A percentile compares a stretch with the other conserved stretches of the same genome.
phyloP scores from a whole-genome alignment of 2,797 vertebrate genomes.

The Gobio occitaniae region DNA sequence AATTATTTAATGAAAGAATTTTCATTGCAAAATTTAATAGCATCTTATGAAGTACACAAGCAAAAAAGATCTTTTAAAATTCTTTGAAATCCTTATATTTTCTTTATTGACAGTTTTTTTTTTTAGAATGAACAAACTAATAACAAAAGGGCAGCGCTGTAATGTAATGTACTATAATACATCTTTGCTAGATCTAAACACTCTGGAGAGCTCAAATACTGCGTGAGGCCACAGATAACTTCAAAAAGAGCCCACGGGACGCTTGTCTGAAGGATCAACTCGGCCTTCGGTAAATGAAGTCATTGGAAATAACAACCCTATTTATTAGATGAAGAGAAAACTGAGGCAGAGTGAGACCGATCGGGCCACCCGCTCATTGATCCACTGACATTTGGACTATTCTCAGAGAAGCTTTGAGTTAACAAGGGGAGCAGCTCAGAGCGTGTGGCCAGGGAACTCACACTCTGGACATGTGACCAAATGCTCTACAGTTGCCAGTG shows the following conservation, averaged over 20 bases:
- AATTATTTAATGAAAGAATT: background rate
- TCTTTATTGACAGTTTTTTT: background rate
- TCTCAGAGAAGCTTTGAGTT: conserved; percentile 31
- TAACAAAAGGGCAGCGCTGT: background rate
- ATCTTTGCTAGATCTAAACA: background rate
- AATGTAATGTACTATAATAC: background rate
- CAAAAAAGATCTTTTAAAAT: background rate
- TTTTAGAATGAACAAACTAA: background rate
- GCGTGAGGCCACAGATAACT: background rate
- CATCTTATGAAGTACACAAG: background rate
- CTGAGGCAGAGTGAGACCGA: background rate
- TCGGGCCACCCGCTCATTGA: conserved; percentile 40
- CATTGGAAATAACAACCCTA: conserved; percentile 41
- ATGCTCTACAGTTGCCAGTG: conserved; percentile 19
- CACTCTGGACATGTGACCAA: conserved; percentile 26
- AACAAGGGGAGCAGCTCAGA: conserved; percentile 32
- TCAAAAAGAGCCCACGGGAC: background rate
- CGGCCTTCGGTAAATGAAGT: conserved; percentile 25
- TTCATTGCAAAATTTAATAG: background rate
- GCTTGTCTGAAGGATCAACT: conserved; percentile 31
- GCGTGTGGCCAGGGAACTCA: conserved; percentile 3
- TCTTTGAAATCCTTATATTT: background rate
- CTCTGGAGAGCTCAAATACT: background rate
- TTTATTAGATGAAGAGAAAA: conserved; percentile 38
- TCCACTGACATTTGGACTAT: conserved; percentile 43